A percentile compares a stretch with the other conserved stretches of the same genome.
These are phyloP conservation scores for Eurystomus gularis DNA, from an alignment of 2,113 vertebrate species.

Conservation along the genomic window DNA sequence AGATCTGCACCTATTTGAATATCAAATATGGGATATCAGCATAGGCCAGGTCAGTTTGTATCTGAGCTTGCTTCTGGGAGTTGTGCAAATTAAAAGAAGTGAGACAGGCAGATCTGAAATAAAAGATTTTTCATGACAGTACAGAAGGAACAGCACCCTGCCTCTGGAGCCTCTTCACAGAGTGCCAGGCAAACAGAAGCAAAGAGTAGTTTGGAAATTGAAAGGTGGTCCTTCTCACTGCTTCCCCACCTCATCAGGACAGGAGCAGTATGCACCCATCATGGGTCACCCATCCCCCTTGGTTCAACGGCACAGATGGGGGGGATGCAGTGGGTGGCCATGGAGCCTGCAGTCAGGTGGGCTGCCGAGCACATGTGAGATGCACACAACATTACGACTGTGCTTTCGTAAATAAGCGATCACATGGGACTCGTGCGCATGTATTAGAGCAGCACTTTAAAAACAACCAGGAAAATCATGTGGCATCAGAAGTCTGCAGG, in stretches of 20 bases:
- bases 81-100: background rate
- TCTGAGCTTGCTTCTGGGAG: background rate
- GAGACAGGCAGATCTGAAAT: background rate
- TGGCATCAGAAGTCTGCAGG: constrained; percentile 55
- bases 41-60: background rate
- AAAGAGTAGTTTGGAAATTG: background rate
- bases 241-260: background rate
- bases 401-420: constrained; percentile 64
- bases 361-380: background rate
- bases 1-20: background rate
- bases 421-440: constrained; percentile 64
- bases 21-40: background rate
- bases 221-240: background rate
- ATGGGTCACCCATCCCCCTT: background rate
- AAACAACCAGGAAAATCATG: constrained; percentile 72
- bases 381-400: background rate
- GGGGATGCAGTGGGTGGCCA: background rate
- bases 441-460: constrained; percentile 15
- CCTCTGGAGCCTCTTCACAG: background rate
- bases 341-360: background rate
- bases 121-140: background rate
- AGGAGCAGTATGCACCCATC: background rate
- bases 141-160: background rate
- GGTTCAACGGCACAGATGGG: background rate
- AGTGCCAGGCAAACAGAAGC: background rate